These are phyloP conservation scores for Chelonus formosanus DNA, from an alignment of 2,888 invertebrate species.

Conservation along the genomic window DNA sequence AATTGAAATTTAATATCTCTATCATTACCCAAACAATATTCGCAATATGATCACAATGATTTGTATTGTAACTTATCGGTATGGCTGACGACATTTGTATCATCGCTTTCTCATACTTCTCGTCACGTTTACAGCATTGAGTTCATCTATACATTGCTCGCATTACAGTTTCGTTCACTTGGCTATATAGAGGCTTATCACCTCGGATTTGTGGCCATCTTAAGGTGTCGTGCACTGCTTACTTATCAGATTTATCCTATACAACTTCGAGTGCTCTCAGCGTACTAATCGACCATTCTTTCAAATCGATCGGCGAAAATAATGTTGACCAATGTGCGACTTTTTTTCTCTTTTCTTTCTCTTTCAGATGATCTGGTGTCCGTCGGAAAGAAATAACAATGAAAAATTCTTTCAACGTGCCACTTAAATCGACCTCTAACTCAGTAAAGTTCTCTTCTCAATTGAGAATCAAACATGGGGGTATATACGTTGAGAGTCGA, in stretches of 20 bases:
- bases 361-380: neutral
- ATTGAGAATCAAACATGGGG: no score
- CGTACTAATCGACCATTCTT: slow-evolving; percentile 40
- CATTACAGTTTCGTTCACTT: slow-evolving; percentile 31
- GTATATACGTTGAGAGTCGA: no score
- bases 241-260: slow-evolving; percentile 60
- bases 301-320: slow-evolving; percentile 25
- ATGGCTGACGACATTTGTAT: no score
- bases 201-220: slow-evolving; percentile 58
- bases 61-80: slow-evolving; percentile 16
- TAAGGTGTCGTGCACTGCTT: slow-evolving; percentile 60
- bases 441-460: neutral
- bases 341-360: neutral
- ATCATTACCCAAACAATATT: no score
- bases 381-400: slow-evolving; percentile 26
- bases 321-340: slow-evolving; percentile 6
- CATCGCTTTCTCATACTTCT: no score
- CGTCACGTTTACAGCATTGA: no score
- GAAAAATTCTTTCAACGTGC: slow-evolving; percentile 10
- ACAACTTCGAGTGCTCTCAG: slow-evolving; percentile 44
- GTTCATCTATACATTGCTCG: slow-evolving; percentile 37
- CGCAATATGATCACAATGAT: slow-evolving; percentile 32
- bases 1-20: no score
- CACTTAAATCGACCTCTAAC: slow-evolving; percentile 1
- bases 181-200: slow-evolving; percentile 56